Conservation (phyloP, 2,888 invertebrate genomes). For the Metalampra italica region DNA sequence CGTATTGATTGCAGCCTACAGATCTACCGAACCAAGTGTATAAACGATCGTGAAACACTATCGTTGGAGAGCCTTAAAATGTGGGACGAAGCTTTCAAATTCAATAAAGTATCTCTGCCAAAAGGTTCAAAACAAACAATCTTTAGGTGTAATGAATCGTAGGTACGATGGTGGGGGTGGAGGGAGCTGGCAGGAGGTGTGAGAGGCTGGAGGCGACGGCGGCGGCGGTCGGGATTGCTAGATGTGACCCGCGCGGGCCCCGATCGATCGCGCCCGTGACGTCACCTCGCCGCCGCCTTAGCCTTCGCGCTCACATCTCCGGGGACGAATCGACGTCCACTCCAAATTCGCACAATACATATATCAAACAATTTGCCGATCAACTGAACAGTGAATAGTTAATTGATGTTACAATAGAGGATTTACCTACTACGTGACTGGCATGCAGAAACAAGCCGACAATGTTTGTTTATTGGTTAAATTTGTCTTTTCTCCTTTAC, state of each 20-base stretch:
- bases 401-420: neutral
- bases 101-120: slow-evolving; percentile 15
- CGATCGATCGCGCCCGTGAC: slow-evolving; percentile 65
- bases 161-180: slow-evolving; percentile 20
- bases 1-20: neutral
- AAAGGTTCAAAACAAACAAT: slow-evolving; percentile 34
- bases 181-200: slow-evolving; percentile 16
- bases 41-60: too few species aligned
- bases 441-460: too few species aligned
- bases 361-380: slow-evolving; percentile 18
- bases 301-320: slow-evolving; percentile 45
- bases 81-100: slow-evolving; percentile 11
- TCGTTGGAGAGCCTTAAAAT: too few species aligned
- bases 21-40: too few species aligned
- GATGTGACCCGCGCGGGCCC: slow-evolving; percentile 31
- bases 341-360: slow-evolving; percentile 18
- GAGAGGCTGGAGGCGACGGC: slow-evolving; percentile 1
- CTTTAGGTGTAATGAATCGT: slow-evolving; percentile 36
- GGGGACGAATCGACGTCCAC: slow-evolving; percentile 26
- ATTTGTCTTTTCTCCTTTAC: too few species aligned
- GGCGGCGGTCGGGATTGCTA: slow-evolving; percentile 23
- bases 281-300: slow-evolving; percentile 51
- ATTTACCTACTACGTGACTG: neutral
- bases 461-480: too few species aligned
- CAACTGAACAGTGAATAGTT: slow-evolving; percentile 14